These are phyloP conservation scores for Nymphalis urticae DNA, from an alignment of 2,888 invertebrate genomes.

Conservation along the genomic window DNA sequence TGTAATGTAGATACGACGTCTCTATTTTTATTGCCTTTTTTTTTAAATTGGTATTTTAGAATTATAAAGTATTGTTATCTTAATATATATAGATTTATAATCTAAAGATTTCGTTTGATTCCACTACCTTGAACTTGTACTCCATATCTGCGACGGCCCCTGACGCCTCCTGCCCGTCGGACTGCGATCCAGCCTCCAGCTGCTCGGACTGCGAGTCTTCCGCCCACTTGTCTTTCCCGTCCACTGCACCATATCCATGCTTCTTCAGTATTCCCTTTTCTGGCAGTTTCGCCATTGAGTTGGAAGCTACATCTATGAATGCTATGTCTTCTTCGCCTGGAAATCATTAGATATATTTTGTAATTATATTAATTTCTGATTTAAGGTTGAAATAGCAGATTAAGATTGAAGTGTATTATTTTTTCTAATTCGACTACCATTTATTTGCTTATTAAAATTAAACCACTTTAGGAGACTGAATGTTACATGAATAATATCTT, in stretches of 20 bases:
- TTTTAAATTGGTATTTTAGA: no score
- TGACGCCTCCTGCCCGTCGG: conserved; percentile 85
- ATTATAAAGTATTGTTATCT: background rate
- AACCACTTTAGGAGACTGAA: no score
- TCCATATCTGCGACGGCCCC: conserved; percentile 89
- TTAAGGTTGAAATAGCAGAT: no score
- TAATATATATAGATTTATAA: background rate
- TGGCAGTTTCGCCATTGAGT: conserved; percentile 88
- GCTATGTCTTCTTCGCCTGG: conserved; percentile 90
- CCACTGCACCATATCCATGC: conserved; percentile 88
- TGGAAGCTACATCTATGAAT: conserved; percentile 90
- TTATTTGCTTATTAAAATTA: no score
- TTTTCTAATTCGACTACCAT: no score
- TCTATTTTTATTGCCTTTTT: background rate
- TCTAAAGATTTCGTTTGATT: no score
- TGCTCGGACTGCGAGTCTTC: conserved; percentile 88
- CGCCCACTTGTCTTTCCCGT: conserved; percentile 88
- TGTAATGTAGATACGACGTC: conserved; percentile 76
- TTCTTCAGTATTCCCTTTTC: conserved; percentile 97
- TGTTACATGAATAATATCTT: no score
- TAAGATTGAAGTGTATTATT: no score
- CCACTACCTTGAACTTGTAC: conserved; percentile 88
- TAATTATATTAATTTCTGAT: no score
- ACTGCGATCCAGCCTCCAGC: conserved; percentile 85
- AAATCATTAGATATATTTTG: conserved; percentile 33